Evolutionary conservation across 2,888 invertebrate species (phyloP).

Genomic region (Eristalis intricaria): DNA sequence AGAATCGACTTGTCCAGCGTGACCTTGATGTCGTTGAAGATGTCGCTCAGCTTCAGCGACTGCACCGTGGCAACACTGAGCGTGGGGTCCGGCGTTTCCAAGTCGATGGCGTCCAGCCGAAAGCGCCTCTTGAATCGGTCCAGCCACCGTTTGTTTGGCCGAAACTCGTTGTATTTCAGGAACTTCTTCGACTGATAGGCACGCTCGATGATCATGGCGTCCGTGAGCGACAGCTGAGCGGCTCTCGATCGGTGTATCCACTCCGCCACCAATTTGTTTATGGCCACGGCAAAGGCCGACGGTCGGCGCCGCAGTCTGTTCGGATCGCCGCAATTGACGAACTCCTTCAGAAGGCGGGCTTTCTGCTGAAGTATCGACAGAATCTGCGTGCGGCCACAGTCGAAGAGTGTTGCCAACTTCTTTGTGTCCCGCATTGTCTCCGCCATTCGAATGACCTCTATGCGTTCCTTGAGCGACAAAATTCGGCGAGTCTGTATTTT

Average conservation of each 20-base stretch:
- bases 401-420: slow-evolving; percentile 34
- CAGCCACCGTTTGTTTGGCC: slow-evolving; percentile 59
- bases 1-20: slow-evolving; percentile 3
- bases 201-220: slow-evolving; percentile 40
- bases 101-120: slow-evolving; percentile 10
- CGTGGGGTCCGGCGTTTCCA: slow-evolving; percentile 1
- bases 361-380: slow-evolving; percentile 62
- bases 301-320: slow-evolving; percentile 53
- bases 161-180: slow-evolving; percentile 51
- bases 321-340: slow-evolving; percentile 52
- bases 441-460: slow-evolving; percentile 50
- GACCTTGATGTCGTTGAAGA: slow-evolving; percentile 49
- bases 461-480: slow-evolving; percentile 59
- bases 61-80: not conserved
- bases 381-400: slow-evolving; percentile 63
- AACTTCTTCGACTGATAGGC: slow-evolving; percentile 51
- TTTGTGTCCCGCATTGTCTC: slow-evolving; percentile 50
- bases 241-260: slow-evolving; percentile 41
- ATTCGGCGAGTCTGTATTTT: slow-evolving; percentile 47
- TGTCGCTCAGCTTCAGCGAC: slow-evolving; percentile 42
- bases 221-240: slow-evolving; percentile 22
- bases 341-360: slow-evolving; percentile 55
- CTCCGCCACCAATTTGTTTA: slow-evolving; percentile 53
- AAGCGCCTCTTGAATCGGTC: slow-evolving; percentile 54
- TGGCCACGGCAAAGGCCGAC: slow-evolving; percentile 38